These are phyloP conservation scores for Helarctos malayanus DNA, from an alignment of 2,797 vertebrate genomes.

Conservation along the genomic window DNA sequence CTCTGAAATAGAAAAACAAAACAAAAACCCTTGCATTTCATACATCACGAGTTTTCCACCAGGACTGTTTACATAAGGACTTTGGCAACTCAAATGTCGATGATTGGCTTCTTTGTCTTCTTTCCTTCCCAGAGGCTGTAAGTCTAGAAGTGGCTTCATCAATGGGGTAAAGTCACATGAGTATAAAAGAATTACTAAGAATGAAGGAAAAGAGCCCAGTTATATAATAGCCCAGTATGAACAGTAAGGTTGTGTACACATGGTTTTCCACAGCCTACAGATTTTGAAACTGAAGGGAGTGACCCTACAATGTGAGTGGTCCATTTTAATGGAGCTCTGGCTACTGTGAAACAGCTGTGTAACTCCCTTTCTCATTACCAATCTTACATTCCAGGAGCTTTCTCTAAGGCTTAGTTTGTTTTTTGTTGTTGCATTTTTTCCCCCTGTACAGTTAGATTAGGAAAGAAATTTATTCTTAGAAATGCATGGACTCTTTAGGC, in stretches of 20 bases:
- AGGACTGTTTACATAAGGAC: background rate
- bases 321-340: background rate
- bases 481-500: background rate
- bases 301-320: background rate
- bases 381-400: slow-evolving; percentile 50
- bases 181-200: background rate
- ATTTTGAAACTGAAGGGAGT: background rate
- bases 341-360: background rate
- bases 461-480: slow-evolving; percentile 46
- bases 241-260: background rate
- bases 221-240: background rate
- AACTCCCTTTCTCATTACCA: background rate
- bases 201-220: background rate
- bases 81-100: background rate
- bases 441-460: background rate
- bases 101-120: background rate
- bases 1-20: slow-evolving; percentile 42
- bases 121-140: background rate
- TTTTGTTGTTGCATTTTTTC: background rate
- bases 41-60: background rate
- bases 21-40: background rate
- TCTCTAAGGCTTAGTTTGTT: slow-evolving; percentile 16
- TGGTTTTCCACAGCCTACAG: background rate
- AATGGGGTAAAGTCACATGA: background rate
- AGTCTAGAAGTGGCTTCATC: slow-evolving; percentile 9